A percentile compares a stretch with the other conserved stretches of the same genome.
phyloP scores from a whole-genome alignment of 2,797 vertebrate species.

The Esox masquinongy region DNA sequence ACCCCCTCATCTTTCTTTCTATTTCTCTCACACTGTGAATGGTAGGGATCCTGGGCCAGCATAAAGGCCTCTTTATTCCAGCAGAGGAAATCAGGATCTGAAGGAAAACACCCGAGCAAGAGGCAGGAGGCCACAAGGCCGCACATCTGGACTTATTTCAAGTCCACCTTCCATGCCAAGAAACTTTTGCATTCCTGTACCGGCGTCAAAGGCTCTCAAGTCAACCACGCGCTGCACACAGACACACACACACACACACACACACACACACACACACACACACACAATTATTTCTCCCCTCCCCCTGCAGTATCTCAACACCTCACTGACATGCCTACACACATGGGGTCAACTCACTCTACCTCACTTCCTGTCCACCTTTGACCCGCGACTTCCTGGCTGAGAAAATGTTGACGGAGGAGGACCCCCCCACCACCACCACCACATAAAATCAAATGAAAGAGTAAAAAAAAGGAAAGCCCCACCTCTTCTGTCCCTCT shows the following conservation, averaged over 20 bases:
- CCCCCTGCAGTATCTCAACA: too few relatives aligned
- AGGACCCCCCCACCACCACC: constrained; percentile 35
- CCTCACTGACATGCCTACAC: neutral
- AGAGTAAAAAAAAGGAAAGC: constrained; percentile 33
- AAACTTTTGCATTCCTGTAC: constrained; percentile 85
- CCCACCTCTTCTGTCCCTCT: constrained; percentile 70
- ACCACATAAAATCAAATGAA: constrained; percentile 53
- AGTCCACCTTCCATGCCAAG: constrained; percentile 77
- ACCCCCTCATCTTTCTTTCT: too few relatives aligned
- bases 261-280: constrained; percentile 5
- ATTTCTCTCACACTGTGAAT: neutral
- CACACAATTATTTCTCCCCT: neutral
- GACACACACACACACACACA: neutral
- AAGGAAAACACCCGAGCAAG: constrained; percentile 71
- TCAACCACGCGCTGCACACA: constrained; percentile 35
- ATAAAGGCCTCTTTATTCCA: constrained; percentile 76
- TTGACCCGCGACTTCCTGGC: constrained; percentile 84
- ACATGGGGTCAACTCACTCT: constrained; percentile 69
- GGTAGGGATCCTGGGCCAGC: constrained; percentile 52
- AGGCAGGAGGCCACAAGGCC: constrained; percentile 76
- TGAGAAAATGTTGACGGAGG: too few relatives aligned
- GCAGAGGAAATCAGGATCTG: constrained; percentile 81
- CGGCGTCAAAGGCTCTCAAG: constrained; percentile 67
- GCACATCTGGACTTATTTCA: constrained; percentile 96
- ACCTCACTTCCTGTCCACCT: constrained; percentile 91